A percentile compares a stretch with the other conserved stretches of the same genome.
phyloP scores from a whole-genome alignment of 35 echinoderm and acorn worm genomes.

The Nesometra sesokonis region DNA sequence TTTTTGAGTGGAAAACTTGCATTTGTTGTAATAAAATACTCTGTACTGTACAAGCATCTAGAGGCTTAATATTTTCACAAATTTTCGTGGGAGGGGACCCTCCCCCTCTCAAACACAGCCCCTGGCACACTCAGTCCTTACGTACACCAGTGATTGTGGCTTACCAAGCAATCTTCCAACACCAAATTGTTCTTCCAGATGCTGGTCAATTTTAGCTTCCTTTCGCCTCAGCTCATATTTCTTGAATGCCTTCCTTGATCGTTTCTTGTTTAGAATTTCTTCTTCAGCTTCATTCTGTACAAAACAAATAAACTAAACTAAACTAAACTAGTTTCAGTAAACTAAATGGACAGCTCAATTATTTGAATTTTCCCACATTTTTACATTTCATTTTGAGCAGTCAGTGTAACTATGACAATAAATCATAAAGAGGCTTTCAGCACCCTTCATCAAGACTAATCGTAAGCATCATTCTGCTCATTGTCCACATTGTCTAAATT shows the following conservation, averaged over 20 bases:
- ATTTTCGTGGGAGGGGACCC: too few relatives aligned
- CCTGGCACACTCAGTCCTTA: too few relatives aligned
- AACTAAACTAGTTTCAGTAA: too few relatives aligned
- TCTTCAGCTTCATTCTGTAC: slow-evolving; percentile 73
- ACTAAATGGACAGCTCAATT: too few relatives aligned
- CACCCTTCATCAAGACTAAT: background rate
- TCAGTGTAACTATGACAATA: background rate
- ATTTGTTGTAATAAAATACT: too few relatives aligned
- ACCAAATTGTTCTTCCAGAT: slow-evolving; percentile 82
- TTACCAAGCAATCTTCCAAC: slow-evolving; percentile 75
- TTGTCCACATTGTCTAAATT: too few relatives aligned
- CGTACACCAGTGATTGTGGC: too few relatives aligned
- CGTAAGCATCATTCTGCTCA: background rate
- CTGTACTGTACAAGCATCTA: too few relatives aligned
- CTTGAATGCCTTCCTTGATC: slow-evolving; percentile 81
- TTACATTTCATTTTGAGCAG: background rate
- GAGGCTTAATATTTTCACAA: too few relatives aligned
- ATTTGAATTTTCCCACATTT: too few relatives aligned
- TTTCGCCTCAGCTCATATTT: slow-evolving; percentile 84
- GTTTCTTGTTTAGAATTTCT: slow-evolving; percentile 57
- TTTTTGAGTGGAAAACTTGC: too few relatives aligned
- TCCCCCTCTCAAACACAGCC: too few relatives aligned
- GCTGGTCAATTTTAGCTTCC: slow-evolving; percentile 42
- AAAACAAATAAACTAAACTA: background rate
- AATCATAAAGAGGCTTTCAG: background rate